Conservation (phyloP, 1,140 invertebrate genomes). For the Neodiprion virginianus region DNA sequence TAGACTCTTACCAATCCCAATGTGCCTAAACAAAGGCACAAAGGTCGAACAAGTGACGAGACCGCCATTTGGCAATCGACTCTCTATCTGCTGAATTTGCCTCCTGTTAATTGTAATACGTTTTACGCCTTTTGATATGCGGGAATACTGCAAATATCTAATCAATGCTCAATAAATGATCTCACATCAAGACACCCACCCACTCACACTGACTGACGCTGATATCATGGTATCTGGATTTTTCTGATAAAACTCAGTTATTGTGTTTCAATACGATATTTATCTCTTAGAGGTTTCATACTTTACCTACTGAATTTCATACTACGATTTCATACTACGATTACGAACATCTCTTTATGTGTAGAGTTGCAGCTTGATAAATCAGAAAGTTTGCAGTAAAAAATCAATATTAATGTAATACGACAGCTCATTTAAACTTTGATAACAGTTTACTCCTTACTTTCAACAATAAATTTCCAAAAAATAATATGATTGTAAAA, state of each 20-base stretch:
- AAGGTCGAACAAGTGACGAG: neutral
- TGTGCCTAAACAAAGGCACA: neutral
- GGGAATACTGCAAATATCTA: neutral
- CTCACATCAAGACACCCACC: neutral
- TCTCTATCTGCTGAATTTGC: neutral
- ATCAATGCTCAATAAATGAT: conserved; percentile 8
- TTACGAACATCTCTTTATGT: no score
- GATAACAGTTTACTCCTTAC: no score
- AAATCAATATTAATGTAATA: no score
- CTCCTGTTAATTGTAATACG: no score
- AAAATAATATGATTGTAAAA: no score
- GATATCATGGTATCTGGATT: neutral
- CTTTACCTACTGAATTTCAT: no score
- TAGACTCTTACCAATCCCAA: neutral
- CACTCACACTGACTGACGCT: conserved; percentile 3
- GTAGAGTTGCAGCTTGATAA: no score
- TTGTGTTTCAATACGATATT: neutral
- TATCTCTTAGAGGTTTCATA: no score
- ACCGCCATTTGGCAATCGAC: neutral
- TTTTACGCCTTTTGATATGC: neutral
- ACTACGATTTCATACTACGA: no score
- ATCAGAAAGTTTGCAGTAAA: no score
- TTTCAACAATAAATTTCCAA: no score
- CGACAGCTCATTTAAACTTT: no score
- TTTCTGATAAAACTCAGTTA: neutral